Conservation (phyloP, 2,113 vertebrate genomes). For the Gnathonemus echidnorhynchus region DNA sequence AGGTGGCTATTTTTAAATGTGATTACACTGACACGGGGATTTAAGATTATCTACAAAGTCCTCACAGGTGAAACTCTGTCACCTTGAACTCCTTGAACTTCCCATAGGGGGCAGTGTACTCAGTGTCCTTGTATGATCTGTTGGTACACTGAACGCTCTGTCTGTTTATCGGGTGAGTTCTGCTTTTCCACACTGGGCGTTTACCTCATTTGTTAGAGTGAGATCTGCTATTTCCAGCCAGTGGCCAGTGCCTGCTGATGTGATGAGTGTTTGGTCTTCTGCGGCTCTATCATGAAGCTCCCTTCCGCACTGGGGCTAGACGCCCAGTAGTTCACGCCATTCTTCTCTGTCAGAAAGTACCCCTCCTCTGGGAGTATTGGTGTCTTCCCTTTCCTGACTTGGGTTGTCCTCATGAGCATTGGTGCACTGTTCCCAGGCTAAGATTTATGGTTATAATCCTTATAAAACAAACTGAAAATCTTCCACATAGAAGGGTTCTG, state of each 20-base stretch:
- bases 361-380: neutral
- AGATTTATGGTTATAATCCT: neutral
- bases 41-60: neutral
- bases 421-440: neutral
- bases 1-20: neutral
- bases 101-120: neutral
- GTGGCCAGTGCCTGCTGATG: neutral
- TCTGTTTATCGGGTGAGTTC: neutral
- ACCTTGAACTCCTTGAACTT: neutral
- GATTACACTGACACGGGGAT: neutral
- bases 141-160: neutral
- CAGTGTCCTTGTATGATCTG: neutral
- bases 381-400: neutral
- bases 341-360: neutral
- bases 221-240: neutral
- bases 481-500: neutral
- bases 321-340: neutral
- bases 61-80: neutral
- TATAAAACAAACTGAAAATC: neutral
- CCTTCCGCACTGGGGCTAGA: neutral
- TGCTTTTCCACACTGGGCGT: neutral
- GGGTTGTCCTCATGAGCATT: neutral
- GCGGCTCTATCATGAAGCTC: neutral
- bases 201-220: neutral
- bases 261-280: neutral